These are phyloP conservation scores for Lithophane socia DNA, from an alignment of 2,888 invertebrate genomes.

Conservation along the genomic window DNA sequence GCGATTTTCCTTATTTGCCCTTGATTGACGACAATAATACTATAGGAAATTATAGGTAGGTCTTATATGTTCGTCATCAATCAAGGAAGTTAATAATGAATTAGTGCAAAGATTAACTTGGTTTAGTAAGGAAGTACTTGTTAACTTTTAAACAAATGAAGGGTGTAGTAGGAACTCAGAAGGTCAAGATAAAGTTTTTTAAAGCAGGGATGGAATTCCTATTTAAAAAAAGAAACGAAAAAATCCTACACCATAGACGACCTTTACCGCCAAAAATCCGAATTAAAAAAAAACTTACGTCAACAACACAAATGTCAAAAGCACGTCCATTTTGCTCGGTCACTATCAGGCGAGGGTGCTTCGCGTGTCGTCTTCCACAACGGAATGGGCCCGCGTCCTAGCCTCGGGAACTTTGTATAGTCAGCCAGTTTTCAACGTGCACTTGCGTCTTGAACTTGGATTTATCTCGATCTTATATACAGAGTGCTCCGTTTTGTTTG, in stretches of 20 bases:
- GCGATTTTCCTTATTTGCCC: slow-evolving; percentile 26
- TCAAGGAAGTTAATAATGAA: slow-evolving; percentile 2
- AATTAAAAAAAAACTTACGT: slow-evolving; percentile 59
- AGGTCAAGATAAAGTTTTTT: background rate
- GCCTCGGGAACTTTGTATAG: slow-evolving; percentile 85
- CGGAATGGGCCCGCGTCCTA: slow-evolving; percentile 82
- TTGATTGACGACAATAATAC: slow-evolving; percentile 21
- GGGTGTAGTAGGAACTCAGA: too few relatives aligned
- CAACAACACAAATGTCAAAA: slow-evolving; percentile 73
- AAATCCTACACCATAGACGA: background rate
- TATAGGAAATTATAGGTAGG: background rate
- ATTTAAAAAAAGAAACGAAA: background rate
- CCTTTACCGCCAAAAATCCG: background rate
- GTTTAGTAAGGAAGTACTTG: too few relatives aligned
- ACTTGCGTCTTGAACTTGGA: slow-evolving; percentile 89
- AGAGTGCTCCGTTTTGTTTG: slow-evolving; percentile 75
- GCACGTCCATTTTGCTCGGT: slow-evolving; percentile 59
- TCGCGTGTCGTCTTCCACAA: slow-evolving; percentile 72
- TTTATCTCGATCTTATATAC: slow-evolving; percentile 87
- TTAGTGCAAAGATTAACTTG: background rate
- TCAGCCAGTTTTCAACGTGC: slow-evolving; percentile 80
- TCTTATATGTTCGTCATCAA: slow-evolving; percentile 9
- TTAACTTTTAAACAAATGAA: background rate
- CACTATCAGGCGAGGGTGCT: slow-evolving; percentile 68
- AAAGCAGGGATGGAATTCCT: background rate